Conservation (phyloP, 2,797 vertebrate species). For the Chaetodon trifasciatus region DNA sequence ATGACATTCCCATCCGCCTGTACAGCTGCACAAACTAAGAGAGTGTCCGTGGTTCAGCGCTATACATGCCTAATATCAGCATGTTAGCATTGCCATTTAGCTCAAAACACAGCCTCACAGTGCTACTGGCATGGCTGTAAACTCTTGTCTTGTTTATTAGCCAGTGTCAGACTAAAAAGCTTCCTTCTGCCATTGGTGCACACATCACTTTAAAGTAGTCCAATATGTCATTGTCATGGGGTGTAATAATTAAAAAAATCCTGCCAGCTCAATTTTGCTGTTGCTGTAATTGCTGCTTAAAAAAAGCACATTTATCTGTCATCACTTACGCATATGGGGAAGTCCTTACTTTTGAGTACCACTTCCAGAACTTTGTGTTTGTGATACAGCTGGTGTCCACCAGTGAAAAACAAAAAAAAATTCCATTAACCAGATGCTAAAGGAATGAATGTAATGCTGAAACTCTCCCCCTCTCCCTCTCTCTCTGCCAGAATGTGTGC, state of each 20-base stretch:
- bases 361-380: conserved; percentile 16
- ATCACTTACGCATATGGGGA: background rate
- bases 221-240: background rate
- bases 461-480: conserved; percentile 22
- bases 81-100: background rate
- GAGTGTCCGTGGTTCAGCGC: background rate
- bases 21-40: background rate
- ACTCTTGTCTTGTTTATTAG: background rate
- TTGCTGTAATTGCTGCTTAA: conserved; percentile 20
- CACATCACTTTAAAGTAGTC: background rate
- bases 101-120: background rate
- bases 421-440: conserved; percentile 38
- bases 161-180: background rate
- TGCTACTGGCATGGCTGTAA: background rate
- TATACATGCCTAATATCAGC: background rate
- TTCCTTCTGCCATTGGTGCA: background rate
- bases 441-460: conserved; percentile 38
- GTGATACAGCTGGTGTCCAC: conserved; percentile 26
- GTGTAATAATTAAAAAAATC: background rate
- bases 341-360: conserved; percentile 21
- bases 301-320: background rate
- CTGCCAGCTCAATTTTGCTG: background rate
- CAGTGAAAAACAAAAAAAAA: conserved; percentile 44
- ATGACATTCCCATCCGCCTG: background rate
- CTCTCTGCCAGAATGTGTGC: conserved; percentile 23